phyloP scores from a whole-genome alignment of 2,113 vertebrate genomes.

The Macquaria ambigua region DNA sequence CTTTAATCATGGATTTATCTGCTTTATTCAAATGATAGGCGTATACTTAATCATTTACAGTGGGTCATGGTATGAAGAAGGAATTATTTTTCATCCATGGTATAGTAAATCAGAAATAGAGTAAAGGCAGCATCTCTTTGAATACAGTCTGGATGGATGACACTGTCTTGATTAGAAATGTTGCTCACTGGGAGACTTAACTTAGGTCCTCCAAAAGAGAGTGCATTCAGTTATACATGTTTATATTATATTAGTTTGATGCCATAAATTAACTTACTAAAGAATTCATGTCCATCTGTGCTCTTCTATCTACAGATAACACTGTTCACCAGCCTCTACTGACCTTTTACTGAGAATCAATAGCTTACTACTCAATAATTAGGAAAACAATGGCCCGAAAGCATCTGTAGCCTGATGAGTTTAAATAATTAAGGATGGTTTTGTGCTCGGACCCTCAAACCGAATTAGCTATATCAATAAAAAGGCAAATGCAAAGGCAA shows the following conservation, averaged over 20 bases:
- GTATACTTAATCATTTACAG: conserved; percentile 11
- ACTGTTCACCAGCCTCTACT: not conserved
- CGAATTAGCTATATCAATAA: not conserved
- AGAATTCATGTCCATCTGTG: not conserved
- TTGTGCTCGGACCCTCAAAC: not conserved
- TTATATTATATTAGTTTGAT: conserved; percentile 26
- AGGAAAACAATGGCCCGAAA: not conserved
- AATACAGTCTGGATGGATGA: not conserved
- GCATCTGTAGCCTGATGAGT: not conserved
- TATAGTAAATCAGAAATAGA: conserved; percentile 20
- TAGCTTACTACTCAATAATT: not conserved
- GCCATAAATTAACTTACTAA: not conserved
- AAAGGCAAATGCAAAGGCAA: not conserved
- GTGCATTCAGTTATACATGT: conserved; percentile 25
- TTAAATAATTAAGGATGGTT: not conserved
- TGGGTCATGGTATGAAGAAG: not conserved
- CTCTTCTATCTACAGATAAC: not conserved
- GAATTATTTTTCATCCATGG: conserved; percentile 23
- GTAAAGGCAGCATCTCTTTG: not conserved
- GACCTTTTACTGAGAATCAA: not conserved
- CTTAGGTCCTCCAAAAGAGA: not conserved
- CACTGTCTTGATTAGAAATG: not conserved
- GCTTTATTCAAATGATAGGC: conserved; percentile 5
- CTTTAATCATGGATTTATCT: conserved; percentile 16
- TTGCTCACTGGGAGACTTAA: not conserved